These are phyloP conservation scores for Canis aureus DNA, from an alignment of 2,113 vertebrate species.

Conservation along the genomic window DNA sequence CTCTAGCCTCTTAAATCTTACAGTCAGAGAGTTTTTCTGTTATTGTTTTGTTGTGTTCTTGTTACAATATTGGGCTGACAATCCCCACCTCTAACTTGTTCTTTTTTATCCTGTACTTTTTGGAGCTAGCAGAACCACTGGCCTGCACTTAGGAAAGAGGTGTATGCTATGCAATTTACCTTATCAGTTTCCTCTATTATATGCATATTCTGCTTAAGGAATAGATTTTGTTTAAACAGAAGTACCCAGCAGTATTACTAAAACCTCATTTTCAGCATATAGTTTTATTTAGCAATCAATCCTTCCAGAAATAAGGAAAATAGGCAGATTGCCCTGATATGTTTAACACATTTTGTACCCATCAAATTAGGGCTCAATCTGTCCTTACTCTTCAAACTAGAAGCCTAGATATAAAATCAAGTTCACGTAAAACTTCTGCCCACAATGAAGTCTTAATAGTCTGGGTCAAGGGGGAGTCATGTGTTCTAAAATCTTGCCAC, in stretches of 20 bases:
- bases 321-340: not conserved
- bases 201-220: not conserved
- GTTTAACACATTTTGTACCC: not conserved
- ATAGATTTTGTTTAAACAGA: not conserved
- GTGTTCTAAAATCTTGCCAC: constrained; percentile 53
- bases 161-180: not conserved
- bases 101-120: not conserved
- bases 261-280: not conserved
- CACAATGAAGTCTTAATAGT: rapidly evolving
- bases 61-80: not conserved
- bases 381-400: not conserved
- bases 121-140: not conserved
- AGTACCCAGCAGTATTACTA: not conserved
- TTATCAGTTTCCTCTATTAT: not conserved
- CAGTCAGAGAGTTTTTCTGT: not conserved
- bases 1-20: not conserved
- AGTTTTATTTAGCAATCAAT: not conserved
- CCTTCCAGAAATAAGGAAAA: not conserved
- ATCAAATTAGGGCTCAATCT: not conserved
- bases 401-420: not conserved
- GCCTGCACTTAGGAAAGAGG: not conserved
- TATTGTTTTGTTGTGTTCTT: not conserved
- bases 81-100: not conserved
- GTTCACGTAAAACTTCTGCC: not conserved
- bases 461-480: not conserved